Percentiles rank a stretch among this genome's conserved stretches.
Conservation (phyloP, 2,888 invertebrate species). For the Napeogenes sylphis region DNA sequence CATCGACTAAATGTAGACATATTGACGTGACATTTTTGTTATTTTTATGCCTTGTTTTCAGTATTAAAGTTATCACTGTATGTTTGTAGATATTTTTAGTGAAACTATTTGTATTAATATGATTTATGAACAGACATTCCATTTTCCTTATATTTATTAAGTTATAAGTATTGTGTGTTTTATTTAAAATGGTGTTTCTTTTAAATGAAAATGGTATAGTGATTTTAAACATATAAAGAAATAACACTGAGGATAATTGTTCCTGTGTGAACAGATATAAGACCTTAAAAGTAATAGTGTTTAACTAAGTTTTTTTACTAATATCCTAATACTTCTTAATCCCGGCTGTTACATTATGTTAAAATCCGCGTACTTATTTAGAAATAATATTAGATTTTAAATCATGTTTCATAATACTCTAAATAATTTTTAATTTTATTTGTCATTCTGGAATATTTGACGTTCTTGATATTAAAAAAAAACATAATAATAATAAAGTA, state of each 20-base stretch:
- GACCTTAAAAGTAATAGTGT: too few relatives aligned
- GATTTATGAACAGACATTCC: slow-evolving; percentile 1
- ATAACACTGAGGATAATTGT: too few relatives aligned
- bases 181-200: neutral
- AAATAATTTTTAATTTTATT: neutral
- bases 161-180: neutral
- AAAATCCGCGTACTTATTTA: neutral
- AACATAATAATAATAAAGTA: neutral
- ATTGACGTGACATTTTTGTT: too few relatives aligned
- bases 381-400: neutral
- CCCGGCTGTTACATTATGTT: neutral
- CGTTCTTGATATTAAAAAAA: neutral
- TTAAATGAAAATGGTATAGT: neutral
- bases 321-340: too few relatives aligned
- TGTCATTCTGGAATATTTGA: neutral
- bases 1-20: too few relatives aligned
- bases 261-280: too few relatives aligned
- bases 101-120: neutral
- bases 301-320: too few relatives aligned
- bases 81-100: neutral
- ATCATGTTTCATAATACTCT: neutral
- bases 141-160: neutral
- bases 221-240: too few relatives aligned
- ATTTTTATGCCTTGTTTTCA: neutral
- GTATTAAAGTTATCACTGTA: neutral